A percentile compares a stretch with the other conserved stretches of the same genome.
These are phyloP conservation scores for Graptemys geographica DNA, from an alignment of 2,797 vertebrate species.

Conservation along the genomic window DNA sequence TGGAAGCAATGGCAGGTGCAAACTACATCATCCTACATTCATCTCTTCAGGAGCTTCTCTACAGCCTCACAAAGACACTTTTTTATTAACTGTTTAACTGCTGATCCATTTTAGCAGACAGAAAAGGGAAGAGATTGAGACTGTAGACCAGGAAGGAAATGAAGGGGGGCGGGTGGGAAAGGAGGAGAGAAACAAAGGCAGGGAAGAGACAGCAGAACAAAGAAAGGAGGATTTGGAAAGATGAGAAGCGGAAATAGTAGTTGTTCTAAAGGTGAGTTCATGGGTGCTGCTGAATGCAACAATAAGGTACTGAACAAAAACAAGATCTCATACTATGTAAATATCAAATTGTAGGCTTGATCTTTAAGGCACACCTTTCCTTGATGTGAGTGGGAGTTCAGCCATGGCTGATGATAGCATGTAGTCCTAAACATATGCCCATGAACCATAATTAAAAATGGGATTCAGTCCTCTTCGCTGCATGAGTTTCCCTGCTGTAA, in stretches of 20 bases:
- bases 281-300: conserved; percentile 54
- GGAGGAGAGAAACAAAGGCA: not conserved
- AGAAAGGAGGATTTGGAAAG: conserved; percentile 24
- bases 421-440: conserved; percentile 39
- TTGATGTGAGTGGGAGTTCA: conserved; percentile 60
- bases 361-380: conserved; percentile 62
- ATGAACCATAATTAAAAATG: not conserved
- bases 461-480: not conserved
- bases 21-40: not conserved
- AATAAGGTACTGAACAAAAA: conserved; percentile 67
- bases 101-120: not conserved
- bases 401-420: conserved; percentile 13
- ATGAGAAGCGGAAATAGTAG: conserved; percentile 2
- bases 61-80: no score
- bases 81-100: no score
- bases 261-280: not conserved
- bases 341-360: conserved; percentile 72
- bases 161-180: not conserved
- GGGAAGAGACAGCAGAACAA: not conserved
- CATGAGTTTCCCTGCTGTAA: not conserved
- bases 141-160: not conserved
- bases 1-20: not conserved
- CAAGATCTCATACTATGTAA: conserved; percentile 71
- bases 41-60: not conserved
- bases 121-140: not conserved